Evolutionary conservation across 1,140 invertebrate genomes (phyloP), one percentile per base, ranked within the genome.

Genomic region (Lordiphosa collinella): DNA sequence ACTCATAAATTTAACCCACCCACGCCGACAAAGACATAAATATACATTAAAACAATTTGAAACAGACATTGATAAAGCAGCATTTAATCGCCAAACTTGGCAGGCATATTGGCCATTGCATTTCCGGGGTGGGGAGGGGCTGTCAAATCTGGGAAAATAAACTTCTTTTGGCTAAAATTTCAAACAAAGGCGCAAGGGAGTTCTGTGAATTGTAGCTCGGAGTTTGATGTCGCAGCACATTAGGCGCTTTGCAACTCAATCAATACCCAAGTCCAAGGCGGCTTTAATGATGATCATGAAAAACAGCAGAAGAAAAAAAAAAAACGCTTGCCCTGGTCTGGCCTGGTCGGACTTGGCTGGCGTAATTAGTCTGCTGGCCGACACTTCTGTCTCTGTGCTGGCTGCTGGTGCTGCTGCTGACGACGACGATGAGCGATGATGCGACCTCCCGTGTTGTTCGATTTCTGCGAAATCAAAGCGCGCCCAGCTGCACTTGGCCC

Each of bases 51-150:
- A 79, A 74, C 66, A 75, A 80, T 80, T 82, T 80, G 12, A 44
- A n/a, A 12, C 41, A 31, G 7, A 31, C 25, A 71, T 29, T 87
- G 85, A 87, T 74, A 80, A 76, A 87, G 67, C 72, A 60, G 85
- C 79, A 82, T 87, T 87, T 87, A 87, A 87, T 87, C 85, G 80
- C 79, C 62, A 78, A 87, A 86, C 68, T 87, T 87, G 85, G 85
- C 85, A 87, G 38, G 34, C 54, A 70, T 61, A 64, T 57, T 48
- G 22, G 29, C 41, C 25, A 44, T 29, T 25, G 41, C 41, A 44
- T 25, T 44, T 44, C 41, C 41, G 63, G 63, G 18, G 18, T 40
- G 32, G 49, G 63, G 63, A 5, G 18, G 40, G 32, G 49, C 59
- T 68, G 55, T 50, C 63, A 67, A 64, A 57, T 49, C 32, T 37